These are phyloP conservation scores for Drosophila subquinaria DNA, from an alignment of 2,888 invertebrate genomes.

Conservation along the genomic window DNA sequence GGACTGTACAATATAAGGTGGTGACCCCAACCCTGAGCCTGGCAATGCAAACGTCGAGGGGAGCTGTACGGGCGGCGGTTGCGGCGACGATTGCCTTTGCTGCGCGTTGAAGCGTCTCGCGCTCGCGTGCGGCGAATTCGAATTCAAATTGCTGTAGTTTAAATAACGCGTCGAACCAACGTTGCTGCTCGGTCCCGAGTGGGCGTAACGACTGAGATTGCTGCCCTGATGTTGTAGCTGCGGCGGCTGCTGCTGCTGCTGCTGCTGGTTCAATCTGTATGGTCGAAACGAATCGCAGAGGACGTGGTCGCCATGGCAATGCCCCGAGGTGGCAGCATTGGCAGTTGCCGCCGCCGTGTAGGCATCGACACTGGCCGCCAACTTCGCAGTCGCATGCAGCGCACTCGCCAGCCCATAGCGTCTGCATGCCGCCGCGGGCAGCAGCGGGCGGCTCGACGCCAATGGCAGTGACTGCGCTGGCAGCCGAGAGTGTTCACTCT, in stretches of 20 bases:
- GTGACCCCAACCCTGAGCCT: conserved; percentile 22
- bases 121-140: conserved; percentile 72
- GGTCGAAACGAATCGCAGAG: conserved; percentile 85
- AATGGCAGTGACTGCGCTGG: conserved; percentile 18
- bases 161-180: conserved; percentile 68
- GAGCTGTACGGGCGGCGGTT: conserved; percentile 36
- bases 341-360: conserved; percentile 76
- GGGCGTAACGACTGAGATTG: conserved; percentile 63
- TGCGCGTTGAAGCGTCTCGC: conserved; percentile 75
- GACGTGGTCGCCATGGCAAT: conserved; percentile 77
- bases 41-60: conserved; percentile 45
- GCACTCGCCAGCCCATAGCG: conserved; percentile 69
- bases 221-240: conserved; percentile 26
- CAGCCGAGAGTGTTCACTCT: conserved; percentile 3
- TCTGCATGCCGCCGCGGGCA: conserved; percentile 39
- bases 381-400: conserved; percentile 72
- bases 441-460: conserved; percentile 30
- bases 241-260: conserved; percentile 23
- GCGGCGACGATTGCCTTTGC: conserved; percentile 42
- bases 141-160: conserved; percentile 66
- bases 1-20: conserved; percentile 63
- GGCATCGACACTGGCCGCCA: conserved; percentile 78
- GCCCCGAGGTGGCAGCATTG: conserved; percentile 31
- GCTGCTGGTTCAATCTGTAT: conserved; percentile 65
- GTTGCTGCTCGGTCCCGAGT: conserved; percentile 64